Evolutionary conservation across 53 echinoderm and acorn worm genomes (phyloP).

Genomic region (Patiria pectinifera): DNA sequence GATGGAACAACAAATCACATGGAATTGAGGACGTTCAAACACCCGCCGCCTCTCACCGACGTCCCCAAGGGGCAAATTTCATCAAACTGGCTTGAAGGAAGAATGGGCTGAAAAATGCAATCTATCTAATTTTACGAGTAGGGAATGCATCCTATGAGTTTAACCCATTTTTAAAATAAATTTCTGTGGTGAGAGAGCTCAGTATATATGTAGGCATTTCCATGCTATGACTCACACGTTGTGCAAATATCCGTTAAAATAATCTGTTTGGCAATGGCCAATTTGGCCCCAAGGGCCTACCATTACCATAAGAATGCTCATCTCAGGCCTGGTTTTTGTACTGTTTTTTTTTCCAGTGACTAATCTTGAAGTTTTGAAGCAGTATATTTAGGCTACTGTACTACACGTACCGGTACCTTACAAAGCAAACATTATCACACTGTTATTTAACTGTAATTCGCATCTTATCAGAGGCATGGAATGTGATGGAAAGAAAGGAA

Average conservation of each 20-base stretch:
- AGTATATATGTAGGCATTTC: not conserved
- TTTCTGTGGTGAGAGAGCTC: not conserved
- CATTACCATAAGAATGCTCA: not conserved
- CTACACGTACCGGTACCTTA: no score
- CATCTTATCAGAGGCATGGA: no score
- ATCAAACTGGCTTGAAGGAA: not conserved
- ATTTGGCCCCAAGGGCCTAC: not conserved
- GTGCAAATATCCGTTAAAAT: not conserved
- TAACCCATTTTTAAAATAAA: not conserved
- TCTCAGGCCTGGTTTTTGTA: no score
- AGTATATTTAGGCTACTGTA: no score
- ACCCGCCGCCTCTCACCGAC: not conserved
- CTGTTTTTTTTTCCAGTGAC: no score
- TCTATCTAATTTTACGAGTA: not conserved
- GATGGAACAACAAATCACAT: slow-evolving; percentile 1
- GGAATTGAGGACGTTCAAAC: not conserved
- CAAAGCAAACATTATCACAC: no score
- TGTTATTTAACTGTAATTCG: no score
- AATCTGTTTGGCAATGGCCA: not conserved
- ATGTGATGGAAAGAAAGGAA: no score
- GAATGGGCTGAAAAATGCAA: not conserved
- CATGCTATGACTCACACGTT: not conserved
- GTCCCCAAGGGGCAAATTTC: not conserved
- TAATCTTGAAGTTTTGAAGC: no score
- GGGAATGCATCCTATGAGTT: not conserved